A percentile compares a stretch with the other conserved stretches of the same genome.
These are phyloP conservation scores for Saccopteryx leptura DNA, from an alignment of 2,113 vertebrate species.

Conservation along the genomic window DNA sequence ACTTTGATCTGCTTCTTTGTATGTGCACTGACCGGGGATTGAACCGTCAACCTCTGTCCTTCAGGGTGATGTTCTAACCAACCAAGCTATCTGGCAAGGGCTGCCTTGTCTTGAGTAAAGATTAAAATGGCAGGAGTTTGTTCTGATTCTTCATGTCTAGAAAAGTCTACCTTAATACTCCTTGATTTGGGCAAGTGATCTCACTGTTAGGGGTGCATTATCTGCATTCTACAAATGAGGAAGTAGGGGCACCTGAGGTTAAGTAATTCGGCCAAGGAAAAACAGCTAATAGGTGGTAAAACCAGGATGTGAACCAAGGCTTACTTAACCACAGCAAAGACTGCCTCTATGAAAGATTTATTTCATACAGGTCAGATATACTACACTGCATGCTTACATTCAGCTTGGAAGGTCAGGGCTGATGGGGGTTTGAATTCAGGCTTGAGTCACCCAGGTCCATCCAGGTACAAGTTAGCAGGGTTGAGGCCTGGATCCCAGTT, in stretches of 20 bases:
- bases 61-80: no score
- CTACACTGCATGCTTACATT: neutral
- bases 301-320: neutral
- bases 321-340: neutral
- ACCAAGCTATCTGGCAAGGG: no score
- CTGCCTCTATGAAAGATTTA: conserved; percentile 10
- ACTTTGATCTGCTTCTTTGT: no score
- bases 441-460: neutral
- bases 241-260: neutral
- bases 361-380: neutral
- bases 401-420: neutral
- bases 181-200: neutral
- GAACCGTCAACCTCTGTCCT: no score
- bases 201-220: neutral
- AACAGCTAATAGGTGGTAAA: neutral
- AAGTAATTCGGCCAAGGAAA: conserved; percentile 62
- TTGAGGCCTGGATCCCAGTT: neutral
- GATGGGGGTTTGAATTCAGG: no score
- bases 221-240: neutral
- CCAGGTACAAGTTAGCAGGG: neutral
- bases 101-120: neutral
- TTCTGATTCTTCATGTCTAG: neutral
- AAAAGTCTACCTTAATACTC: conserved; percentile 18
- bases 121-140: neutral
- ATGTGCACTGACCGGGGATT: no score